Evolutionary conservation across 64 coral and sea anemone genomes (phyloP).

Genomic region (Pocillopora damicornis): DNA sequence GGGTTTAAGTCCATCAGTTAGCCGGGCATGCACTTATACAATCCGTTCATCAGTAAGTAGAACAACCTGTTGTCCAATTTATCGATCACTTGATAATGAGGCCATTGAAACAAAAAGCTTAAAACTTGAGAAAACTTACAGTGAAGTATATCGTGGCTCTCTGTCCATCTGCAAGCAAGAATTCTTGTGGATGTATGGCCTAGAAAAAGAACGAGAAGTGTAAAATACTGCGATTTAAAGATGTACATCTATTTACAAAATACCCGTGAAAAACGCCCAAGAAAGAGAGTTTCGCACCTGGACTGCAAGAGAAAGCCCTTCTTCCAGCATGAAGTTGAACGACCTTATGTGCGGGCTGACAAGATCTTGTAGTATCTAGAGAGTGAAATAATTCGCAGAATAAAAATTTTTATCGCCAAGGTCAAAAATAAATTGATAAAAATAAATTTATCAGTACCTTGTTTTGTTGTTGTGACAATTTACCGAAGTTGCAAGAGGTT

Average conservation of each 20-base stretch:
- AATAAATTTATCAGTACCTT: conserved; percentile 47
- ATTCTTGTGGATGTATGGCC: conserved; percentile 85
- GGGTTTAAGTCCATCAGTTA: no score
- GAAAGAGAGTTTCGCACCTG: conserved; percentile 51
- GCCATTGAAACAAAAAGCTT: neutral
- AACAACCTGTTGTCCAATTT: neutral
- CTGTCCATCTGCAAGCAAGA: conserved; percentile 68
- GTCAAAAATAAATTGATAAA: neutral
- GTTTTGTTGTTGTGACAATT: conserved; percentile 59
- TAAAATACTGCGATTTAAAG: neutral
- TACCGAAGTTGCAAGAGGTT: conserved; percentile 60
- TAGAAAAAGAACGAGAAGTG: neutral
- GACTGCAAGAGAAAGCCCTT: conserved; percentile 77
- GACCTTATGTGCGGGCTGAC: conserved; percentile 85
- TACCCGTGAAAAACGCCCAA: neutral
- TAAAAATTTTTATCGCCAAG: neutral
- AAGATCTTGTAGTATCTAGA: conserved; percentile 81
- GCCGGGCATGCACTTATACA: no score
- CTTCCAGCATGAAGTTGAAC: conserved; percentile 94
- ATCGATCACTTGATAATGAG: neutral
- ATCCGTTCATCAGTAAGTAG: neutral
- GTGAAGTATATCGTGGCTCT: conserved; percentile 83
- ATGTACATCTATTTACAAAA: neutral
- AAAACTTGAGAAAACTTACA: conserved; percentile 52
- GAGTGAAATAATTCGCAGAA: neutral